Percentiles rank a stretch among this genome's conserved stretches.
Evolutionary conservation across 1,140 invertebrate genomes (phyloP).

Genomic region (Calosoma granatense): DNA sequence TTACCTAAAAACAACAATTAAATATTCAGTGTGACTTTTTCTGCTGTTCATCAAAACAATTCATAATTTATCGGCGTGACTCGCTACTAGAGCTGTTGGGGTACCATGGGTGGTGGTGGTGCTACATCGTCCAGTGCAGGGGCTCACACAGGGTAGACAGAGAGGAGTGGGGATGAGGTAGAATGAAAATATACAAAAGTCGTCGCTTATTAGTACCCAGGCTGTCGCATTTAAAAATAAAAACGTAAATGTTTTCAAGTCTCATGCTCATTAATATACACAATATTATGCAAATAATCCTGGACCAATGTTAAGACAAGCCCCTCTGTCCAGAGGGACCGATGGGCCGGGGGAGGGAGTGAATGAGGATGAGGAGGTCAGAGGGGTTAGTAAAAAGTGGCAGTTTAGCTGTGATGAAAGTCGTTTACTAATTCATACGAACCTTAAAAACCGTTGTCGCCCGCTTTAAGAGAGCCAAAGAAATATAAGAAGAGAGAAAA

Average conservation of each 20-base stretch:
- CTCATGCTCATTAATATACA: background rate
- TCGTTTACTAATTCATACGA: conserved; percentile 32
- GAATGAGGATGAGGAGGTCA: background rate
- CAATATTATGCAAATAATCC: conserved; percentile 30
- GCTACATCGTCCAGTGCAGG: background rate
- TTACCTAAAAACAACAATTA: background rate
- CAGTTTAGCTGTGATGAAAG: conserved; percentile 31
- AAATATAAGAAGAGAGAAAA: conserved; percentile 20
- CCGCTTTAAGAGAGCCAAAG: conserved; percentile 13
- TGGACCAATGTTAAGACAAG: conserved; percentile 16
- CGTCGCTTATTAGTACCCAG: background rate
- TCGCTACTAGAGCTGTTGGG: no score
- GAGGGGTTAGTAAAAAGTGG: conserved; percentile 27
- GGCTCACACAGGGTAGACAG: no score
- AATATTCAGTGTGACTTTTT: background rate
- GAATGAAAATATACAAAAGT: background rate
- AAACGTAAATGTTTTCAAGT: background rate
- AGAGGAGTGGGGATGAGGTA: no score
- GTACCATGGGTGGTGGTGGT: background rate
- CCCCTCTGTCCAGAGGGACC: no score
- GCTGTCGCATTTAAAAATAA: conserved; percentile 1
- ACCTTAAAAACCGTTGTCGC: conserved; percentile 26
- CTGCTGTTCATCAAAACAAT: conserved; percentile 3
- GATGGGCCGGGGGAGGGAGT: background rate
- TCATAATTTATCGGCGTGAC: conserved; percentile 8